phyloP scores from a whole-genome alignment of 2,797 vertebrate species.

The Characodon lateralis region DNA sequence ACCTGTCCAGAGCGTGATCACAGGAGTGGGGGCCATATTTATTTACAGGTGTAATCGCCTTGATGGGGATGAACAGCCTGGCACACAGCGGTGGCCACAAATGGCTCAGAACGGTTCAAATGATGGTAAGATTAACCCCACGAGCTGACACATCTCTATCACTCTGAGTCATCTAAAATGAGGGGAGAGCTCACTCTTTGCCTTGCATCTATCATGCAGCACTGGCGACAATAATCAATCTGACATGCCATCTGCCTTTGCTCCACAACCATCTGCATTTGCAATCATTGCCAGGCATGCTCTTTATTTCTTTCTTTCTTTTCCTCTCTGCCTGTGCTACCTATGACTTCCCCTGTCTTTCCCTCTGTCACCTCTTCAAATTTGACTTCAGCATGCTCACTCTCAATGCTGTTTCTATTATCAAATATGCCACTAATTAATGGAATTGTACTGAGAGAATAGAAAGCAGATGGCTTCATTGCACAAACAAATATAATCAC shows the following conservation, averaged over 20 bases:
- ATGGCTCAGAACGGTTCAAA: constrained; percentile 53
- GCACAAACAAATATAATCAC: constrained; percentile 76
- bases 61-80: constrained; percentile 51
- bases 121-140: constrained; percentile 55
- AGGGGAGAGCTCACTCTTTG: constrained; percentile 58
- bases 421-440: constrained; percentile 78
- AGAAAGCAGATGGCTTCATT: constrained; percentile 80
- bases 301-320: constrained; percentile 21
- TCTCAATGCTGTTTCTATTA: constrained; percentile 74
- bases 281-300: constrained; percentile 62
- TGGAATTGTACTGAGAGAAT: constrained; percentile 76
- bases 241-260: constrained; percentile 79
- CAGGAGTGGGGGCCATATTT: constrained; percentile 29
- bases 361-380: constrained; percentile 37
- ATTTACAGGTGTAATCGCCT: constrained; percentile 64
- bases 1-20: constrained; percentile 43
- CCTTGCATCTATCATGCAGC: constrained; percentile 67
- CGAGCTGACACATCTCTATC: constrained; percentile 68
- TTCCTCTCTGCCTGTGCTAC: constrained; percentile 8
- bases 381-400: constrained; percentile 51
- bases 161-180: constrained; percentile 60
- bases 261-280: constrained; percentile 80
- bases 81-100: constrained; percentile 41
- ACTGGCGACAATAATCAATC: constrained; percentile 77
- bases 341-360: constrained; percentile 7